Percentiles rank a stretch among this genome's conserved stretches.
phyloP scores from a whole-genome alignment of 2,113 vertebrate genomes.

The Coreoperca whiteheadi region DNA sequence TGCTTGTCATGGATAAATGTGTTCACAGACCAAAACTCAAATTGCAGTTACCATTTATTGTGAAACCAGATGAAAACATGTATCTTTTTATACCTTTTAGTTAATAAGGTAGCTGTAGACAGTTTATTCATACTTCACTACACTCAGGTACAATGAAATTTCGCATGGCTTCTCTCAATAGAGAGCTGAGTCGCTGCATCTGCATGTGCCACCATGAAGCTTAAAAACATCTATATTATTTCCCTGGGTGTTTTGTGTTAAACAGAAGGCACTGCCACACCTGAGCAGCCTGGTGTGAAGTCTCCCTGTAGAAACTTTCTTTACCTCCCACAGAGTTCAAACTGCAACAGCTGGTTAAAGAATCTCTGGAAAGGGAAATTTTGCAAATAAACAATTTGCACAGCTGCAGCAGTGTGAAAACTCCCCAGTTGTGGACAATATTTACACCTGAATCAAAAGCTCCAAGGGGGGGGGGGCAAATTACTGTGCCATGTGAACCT shows the following conservation, averaged over 20 bases:
- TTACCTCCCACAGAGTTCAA: slow-evolving; percentile 7
- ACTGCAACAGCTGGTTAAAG: slow-evolving; percentile 60
- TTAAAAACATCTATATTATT: background rate
- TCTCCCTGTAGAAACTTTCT: background rate
- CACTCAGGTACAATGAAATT: too few species aligned
- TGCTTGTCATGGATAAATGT: background rate
- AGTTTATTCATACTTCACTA: background rate
- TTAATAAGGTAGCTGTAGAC: background rate
- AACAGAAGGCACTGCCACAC: slow-evolving; percentile 28
- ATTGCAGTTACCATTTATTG: background rate
- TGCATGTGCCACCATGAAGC: too few species aligned
- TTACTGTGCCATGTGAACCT: background rate
- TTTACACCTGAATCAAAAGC: background rate
- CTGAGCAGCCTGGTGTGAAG: slow-evolving; percentile 27
- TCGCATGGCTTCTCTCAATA: too few species aligned
- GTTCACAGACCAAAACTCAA: background rate
- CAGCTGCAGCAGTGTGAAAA: slow-evolving; percentile 60
- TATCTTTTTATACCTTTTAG: background rate
- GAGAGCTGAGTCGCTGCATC: too few species aligned
- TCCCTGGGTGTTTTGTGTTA: slow-evolving; percentile 5
- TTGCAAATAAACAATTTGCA: slow-evolving; percentile 34
- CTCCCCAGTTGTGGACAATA: slow-evolving; percentile 23
- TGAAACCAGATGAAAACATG: background rate
- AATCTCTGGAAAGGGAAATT: background rate
- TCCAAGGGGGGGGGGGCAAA: background rate